Conservation (phyloP, 2,797 vertebrate genomes). For the Macropus fuliginosus region DNA sequence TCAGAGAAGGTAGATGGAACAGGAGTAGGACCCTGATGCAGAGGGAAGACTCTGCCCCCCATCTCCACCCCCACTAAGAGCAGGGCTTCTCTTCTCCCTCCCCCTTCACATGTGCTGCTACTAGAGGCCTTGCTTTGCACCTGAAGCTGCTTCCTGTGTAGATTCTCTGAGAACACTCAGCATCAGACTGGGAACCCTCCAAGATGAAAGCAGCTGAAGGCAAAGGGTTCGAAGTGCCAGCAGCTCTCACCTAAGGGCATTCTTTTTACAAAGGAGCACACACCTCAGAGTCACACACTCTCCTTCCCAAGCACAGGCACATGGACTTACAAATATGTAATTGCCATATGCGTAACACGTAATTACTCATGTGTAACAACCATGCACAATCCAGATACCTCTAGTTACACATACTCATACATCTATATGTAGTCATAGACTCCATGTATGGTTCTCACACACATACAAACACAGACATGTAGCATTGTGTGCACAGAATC, state of each 20-base stretch:
- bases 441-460: neutral
- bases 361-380: neutral
- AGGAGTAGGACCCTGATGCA: too few relatives aligned
- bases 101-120: neutral
- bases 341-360: too few relatives aligned
- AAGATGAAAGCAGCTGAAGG: neutral
- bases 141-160: neutral
- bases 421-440: neutral
- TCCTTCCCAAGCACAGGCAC: neutral
- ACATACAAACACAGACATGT: neutral
- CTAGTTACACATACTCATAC: neutral
- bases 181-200: neutral
- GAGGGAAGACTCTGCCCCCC: neutral
- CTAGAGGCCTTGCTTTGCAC: neutral
- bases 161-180: neutral
- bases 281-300: neutral
- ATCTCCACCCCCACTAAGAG: neutral
- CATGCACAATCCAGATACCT: too few relatives aligned
- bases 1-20: neutral
- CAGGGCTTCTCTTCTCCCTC: neutral
- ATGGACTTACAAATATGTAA: neutral
- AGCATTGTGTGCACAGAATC: fast-evolving
- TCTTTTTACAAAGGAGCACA: neutral
- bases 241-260: neutral
- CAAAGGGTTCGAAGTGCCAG: neutral